Base-by-base conservation (phyloP, 2,888 invertebrate species). In the Spialia ferax region DNA sequence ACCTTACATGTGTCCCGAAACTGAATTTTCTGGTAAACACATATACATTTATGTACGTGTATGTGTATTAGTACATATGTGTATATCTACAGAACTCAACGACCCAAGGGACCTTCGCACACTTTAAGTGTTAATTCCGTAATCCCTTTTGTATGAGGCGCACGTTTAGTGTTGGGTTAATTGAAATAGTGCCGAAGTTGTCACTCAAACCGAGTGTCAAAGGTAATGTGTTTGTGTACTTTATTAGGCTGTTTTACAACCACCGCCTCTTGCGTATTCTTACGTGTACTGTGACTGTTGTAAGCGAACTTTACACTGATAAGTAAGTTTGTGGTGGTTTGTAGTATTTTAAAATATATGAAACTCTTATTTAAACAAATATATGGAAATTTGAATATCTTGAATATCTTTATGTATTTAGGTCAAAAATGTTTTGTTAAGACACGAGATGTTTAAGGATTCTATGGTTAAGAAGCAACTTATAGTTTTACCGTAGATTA, bases 161-260 rank as follows among this genome's bases (percentile, higher is more conserved):
- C 66, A 60, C 60, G 66, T 66, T 60, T 66, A 66, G 66, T 60
- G 59, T 65, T 65, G 48, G 57, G 57, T 48, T 65, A 66, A 66
- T 66, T 66, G 66, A 66, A 66, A 66, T 66, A 60, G 60, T 67
- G 67, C 45, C 32, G 35, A 67, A 61, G 55, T 67, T 61, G 45
- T 67, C 54, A 29, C 66, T 13, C 52, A 20, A 54, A 60, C 29
- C 29, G 60, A 54, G 45, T 60, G 22, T 59, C 52, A 60, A 60
- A 50, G 54, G 54, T 54, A 26, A 63, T 54, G 26, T 60, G 29
- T 42, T 29, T 54, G 54, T 20, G 15, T 45, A 32, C n/a, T 15
- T 42, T 54, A 66, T 54, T 54, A 62, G 23, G 60, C 29, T 26
- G 29, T 55, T 55, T 29, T 55, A 48, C 48, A 20, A 48, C 20